Evolutionary conservation across 2,113 vertebrate species (phyloP).

Genomic region (Heterotilapia buettikoferi): DNA sequence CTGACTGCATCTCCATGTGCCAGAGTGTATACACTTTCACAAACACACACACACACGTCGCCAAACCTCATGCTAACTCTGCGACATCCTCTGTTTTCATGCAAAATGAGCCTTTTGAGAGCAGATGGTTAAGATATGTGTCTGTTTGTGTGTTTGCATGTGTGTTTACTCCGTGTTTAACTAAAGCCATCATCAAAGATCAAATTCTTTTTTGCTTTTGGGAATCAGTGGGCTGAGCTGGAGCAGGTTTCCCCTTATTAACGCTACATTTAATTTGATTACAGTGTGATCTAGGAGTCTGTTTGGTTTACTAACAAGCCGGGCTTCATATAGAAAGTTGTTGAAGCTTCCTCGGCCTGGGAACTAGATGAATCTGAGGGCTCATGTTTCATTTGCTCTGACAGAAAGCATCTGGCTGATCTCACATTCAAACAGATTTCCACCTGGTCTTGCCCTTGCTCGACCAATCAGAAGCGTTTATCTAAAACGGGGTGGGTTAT

Average conservation of each 20-base stretch:
- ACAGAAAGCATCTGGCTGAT: not conserved
- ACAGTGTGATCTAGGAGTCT: constrained; percentile 36
- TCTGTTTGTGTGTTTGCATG: constrained; percentile 28
- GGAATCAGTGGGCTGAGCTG: constrained; percentile 58
- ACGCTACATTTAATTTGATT: constrained; percentile 65
- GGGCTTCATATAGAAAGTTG: constrained; percentile 30
- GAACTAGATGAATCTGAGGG: not conserved
- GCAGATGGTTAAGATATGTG: constrained; percentile 50
- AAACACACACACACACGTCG: constrained; percentile 20
- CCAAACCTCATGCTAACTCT: constrained; percentile 27
- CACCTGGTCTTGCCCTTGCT: not conserved
- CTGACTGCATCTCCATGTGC: not conserved
- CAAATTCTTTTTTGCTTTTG: constrained; percentile 52
- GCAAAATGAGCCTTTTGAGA: constrained; percentile 47
- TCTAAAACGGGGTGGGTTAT: not conserved
- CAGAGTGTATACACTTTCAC: constrained; percentile 6
- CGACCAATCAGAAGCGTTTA: not conserved
- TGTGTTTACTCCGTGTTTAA: constrained; percentile 47
- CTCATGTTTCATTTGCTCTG: not conserved
- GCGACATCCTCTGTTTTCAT: constrained; percentile 37
- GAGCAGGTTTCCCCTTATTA: constrained; percentile 52
- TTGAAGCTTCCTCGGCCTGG: not conserved
- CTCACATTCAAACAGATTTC: not conserved
- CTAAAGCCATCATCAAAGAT: constrained; percentile 40
- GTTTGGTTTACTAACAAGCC: constrained; percentile 22